These are phyloP conservation scores for Phylloscopus whistleri DNA, from an alignment of 2,113 vertebrate species.

Conservation along the genomic window DNA sequence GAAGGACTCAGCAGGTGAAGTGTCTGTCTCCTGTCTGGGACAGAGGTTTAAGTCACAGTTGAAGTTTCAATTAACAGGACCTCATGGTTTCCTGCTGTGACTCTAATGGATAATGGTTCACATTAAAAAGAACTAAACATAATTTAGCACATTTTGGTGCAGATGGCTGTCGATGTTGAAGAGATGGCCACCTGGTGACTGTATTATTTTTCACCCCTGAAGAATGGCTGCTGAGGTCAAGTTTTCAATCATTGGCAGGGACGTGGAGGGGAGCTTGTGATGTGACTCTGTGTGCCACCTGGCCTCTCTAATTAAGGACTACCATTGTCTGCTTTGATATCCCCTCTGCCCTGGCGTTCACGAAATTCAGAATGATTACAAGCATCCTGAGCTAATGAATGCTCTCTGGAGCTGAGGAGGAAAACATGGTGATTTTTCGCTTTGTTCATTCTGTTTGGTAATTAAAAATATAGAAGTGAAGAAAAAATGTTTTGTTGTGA, in stretches of 20 bases:
- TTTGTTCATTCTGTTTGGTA: constrained; percentile 19
- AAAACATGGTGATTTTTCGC: neutral
- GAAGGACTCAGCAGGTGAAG: constrained; percentile 22
- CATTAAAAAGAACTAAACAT: constrained; percentile 63
- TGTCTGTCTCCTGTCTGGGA: constrained; percentile 25
- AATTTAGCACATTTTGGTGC: constrained; percentile 56
- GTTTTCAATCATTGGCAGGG: constrained; percentile 43
- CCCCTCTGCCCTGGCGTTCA: constrained; percentile 28
- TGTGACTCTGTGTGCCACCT: constrained; percentile 59
- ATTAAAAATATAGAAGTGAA: constrained; percentile 26
- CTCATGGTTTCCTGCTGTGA: constrained; percentile 24
- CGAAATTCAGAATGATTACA: constrained; percentile 6
- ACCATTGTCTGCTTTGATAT: constrained; percentile 57
- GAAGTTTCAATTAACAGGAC: constrained; percentile 60
- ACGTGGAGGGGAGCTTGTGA: constrained; percentile 9
- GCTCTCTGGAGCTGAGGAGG: neutral
- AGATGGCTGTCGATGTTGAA: constrained; percentile 50
- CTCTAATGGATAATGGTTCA: constrained; percentile 57
- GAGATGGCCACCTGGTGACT: constrained; percentile 63
- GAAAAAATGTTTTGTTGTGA: neutral
- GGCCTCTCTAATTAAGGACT: constrained; percentile 65
- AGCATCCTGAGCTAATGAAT: neutral
- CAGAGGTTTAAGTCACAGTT: constrained; percentile 35
- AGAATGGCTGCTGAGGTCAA: constrained; percentile 59
- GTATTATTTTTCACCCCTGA: constrained; percentile 56